Base-by-base conservation (phyloP, 92 coral and sea anemone species). In the Epizoanthus stellaris region DNA sequence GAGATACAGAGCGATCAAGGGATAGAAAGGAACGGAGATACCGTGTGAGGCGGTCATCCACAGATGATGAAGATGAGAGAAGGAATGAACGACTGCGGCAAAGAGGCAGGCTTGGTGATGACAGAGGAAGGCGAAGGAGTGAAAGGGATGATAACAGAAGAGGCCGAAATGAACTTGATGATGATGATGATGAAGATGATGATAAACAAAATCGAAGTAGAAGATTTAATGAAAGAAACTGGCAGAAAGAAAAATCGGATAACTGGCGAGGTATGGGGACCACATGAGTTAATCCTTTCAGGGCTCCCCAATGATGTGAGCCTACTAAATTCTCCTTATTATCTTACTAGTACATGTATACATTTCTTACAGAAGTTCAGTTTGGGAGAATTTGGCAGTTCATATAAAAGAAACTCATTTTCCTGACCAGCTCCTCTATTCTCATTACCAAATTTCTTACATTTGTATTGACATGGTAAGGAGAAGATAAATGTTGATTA, bases 31-130 rank as follows among this genome's bases (percentile, higher is more conserved):
- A 79, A 21, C 83, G 83, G 11, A 43, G 83, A 79, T 79, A 79
- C 16, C 71, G 73, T 5, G 83, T 79, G 6, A 70, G 67, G 17
- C 83, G 54, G 42, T 43, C 83, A 1, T 79, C 83, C 7, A n/a
- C 83, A 39, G 83, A 79, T 79, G 83, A 79, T 45, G 83, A 79
- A 21, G 73, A 79, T 79, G 82, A 77, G 40, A 11, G 38, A n/a
- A 13, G 64, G 17, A 39, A 63, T 3, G 38, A 42, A 36, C 38
- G 83, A 14, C 67, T 12, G 34, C 45, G 62, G 30, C 52, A 58
- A 59, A 68, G 73, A 47, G 49, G 52, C 5, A 38, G 73, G 42
- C 42, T 19, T 63, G 42, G 16, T 45, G 71, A 79, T 4, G 72
- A 19, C 6, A 67, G 43, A 19, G 83, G 83, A 45, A 19, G 72